Evolutionary conservation across 2,113 vertebrate species (phyloP).

Genomic region (Guaruba guarouba): DNA sequence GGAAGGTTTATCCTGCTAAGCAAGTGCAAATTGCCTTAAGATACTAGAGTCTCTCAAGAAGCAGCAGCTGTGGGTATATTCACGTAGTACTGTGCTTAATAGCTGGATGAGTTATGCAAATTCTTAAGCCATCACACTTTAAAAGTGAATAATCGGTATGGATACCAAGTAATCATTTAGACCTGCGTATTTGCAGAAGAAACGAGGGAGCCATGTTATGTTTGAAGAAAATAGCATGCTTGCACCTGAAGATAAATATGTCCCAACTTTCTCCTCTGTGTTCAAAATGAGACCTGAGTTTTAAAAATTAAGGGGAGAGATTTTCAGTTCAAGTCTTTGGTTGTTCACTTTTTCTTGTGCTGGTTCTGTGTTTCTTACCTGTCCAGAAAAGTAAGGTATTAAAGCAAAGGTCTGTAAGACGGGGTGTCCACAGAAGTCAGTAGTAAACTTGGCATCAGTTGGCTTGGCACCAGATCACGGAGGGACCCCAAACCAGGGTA

Average conservation of each 20-base stretch:
- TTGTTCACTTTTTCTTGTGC: background rate
- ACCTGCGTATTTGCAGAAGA: background rate
- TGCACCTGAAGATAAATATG: background rate
- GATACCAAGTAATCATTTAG: background rate
- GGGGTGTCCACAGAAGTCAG: background rate
- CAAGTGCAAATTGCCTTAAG: background rate
- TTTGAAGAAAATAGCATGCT: background rate
- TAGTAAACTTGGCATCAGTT: background rate
- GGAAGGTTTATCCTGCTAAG: background rate
- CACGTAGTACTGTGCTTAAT: background rate
- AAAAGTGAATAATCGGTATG: background rate
- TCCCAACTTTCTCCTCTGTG: rapidly evolving
- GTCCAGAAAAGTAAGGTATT: background rate
- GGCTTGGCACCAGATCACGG: background rate
- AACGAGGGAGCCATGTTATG: background rate
- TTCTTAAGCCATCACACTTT: background rate
- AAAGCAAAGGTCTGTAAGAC: background rate
- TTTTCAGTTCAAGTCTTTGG: background rate
- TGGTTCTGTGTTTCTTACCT: background rate
- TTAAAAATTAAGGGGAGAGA: background rate
- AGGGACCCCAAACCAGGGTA: background rate
- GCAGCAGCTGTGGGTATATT: background rate
- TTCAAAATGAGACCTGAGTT: background rate
- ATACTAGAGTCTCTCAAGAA: background rate
- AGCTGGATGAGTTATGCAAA: background rate